Percentiles rank a stretch among this genome's conserved stretches.
Conservation (phyloP, 2,797 vertebrate genomes). For the Sorex maritimensis region DNA sequence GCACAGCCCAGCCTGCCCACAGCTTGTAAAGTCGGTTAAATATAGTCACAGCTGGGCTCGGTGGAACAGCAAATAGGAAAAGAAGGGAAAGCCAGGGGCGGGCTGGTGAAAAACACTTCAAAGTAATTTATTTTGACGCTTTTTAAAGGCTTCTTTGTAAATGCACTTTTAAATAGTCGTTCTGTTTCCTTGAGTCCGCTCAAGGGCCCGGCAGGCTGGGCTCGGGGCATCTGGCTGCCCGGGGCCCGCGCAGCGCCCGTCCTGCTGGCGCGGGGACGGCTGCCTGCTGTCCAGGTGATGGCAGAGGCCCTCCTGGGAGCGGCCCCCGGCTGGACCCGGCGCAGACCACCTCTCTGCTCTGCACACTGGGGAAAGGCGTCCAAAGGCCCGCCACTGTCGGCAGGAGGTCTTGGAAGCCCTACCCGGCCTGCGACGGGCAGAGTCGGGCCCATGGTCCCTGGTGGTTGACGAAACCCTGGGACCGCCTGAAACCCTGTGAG, state of each 20-base stretch:
- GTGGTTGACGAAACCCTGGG: too few relatives aligned
- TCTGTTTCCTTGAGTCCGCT: constrained; percentile 78
- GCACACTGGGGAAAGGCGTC: constrained; percentile 56
- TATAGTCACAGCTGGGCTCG: constrained; percentile 84
- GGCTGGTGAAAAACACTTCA: constrained; percentile 83
- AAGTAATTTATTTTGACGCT: constrained; percentile 83
- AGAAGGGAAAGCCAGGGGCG: constrained; percentile 79
- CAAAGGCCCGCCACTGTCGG: constrained; percentile 36
- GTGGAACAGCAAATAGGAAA: constrained; percentile 84
- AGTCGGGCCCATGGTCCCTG: too few relatives aligned
- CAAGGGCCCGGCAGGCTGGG: constrained; percentile 66
- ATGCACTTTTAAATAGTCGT: constrained; percentile 84
- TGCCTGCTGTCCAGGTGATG: constrained; percentile 65
- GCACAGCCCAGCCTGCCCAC: constrained; percentile 78
- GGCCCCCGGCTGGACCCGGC: too few relatives aligned
- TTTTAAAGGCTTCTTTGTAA: constrained; percentile 87
- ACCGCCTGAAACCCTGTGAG: too few relatives aligned
- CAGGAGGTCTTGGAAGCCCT: too few relatives aligned
- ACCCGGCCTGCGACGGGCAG: too few relatives aligned
- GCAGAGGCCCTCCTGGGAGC: neutral
- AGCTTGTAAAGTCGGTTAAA: constrained; percentile 87
- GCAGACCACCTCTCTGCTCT: neutral
- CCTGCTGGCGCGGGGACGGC: constrained; percentile 78
- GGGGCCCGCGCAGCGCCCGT: constrained; percentile 69
- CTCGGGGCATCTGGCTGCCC: constrained; percentile 71